Conservation (phyloP, 2,888 invertebrate genomes). For the Onchidella celtica region DNA sequence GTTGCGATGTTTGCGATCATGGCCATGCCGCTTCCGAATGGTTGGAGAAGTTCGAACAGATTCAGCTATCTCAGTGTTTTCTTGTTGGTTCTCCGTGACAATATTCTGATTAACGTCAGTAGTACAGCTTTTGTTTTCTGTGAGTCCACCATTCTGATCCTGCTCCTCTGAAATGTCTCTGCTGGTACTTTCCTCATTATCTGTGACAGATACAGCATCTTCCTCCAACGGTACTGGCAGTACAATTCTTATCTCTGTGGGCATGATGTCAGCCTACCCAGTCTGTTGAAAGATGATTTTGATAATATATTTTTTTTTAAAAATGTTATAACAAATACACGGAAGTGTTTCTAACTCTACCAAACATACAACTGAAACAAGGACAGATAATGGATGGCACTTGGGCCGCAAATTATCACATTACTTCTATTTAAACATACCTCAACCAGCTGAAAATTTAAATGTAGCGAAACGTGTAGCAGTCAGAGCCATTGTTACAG, state of each 20-base stretch:
- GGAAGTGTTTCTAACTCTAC: too few relatives aligned
- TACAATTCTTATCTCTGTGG: conserved; percentile 25
- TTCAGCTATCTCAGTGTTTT: too few relatives aligned
- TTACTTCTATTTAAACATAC: too few relatives aligned
- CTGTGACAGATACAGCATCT: not conserved
- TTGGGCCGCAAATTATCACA: too few relatives aligned
- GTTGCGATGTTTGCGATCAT: not conserved
- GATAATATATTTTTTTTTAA: too few relatives aligned
- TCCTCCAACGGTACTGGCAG: conserved; percentile 2
- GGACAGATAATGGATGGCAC: too few relatives aligned
- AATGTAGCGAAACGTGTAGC: too few relatives aligned
- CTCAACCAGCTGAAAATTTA: too few relatives aligned
- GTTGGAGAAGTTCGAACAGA: too few relatives aligned
- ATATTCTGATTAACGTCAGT: not conserved
- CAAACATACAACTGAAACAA: too few relatives aligned
- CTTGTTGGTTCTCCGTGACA: not conserved
- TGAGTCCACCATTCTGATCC: not conserved
- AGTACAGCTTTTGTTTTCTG: not conserved
- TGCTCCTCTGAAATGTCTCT: not conserved
- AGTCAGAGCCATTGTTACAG: too few relatives aligned
- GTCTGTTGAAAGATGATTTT: not conserved
- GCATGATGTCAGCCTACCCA: conserved; percentile 9
- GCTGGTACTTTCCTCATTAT: not conserved
- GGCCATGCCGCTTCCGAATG: not conserved
- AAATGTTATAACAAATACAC: too few relatives aligned